Evolutionary conservation across 53 echinoderm and acorn worm species (phyloP), one percentile per base, ranked within the genome.

Genomic region (Apostichopus leukothele): DNA sequence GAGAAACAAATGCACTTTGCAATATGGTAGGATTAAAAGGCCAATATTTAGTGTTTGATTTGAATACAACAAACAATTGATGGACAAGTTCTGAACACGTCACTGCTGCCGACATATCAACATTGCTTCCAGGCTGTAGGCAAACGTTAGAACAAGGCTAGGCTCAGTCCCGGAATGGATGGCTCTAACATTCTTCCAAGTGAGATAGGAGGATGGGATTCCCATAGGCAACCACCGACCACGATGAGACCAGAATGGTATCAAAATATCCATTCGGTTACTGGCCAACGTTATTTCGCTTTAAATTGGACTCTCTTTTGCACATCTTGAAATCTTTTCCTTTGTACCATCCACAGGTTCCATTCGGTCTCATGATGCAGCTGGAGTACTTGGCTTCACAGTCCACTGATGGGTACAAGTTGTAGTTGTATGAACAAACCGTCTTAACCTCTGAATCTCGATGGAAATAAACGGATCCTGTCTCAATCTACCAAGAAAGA

Each of bases 391-490:
- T 90, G 50, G 94, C 94, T 61, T 94, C 96, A 53, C 99, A 99
- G 89, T 99, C 99, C 9, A 75, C 81, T 55, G 92, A 91, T 22
- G 86, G 83, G 83, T 92, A 92, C 79, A 92, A 84, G 88, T 91
- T 91, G 21, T 94, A 90, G 86, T 96, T 96, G 89, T 96, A 96
- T 26, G 96, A 90, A 61, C 96, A 96, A 86, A 96, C 94, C 25
- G 90, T 91, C 76, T 94, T 96, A 27, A 90, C 91, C 67, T 93
- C 89, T 10, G 94, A 67, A 57, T 93, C 93, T 68, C 94, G 90
- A 12, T 94, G 94, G 90, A 94, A 96, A 89, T 94, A 96, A 78
- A 96, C 87, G 18, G 90, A 90, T 20, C 94, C 96, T 7, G 93
- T 80, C 83, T 94, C 91, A 75, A 96, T 96, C 96, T 96, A 90